Conservation (phyloP, 2,113 vertebrate genomes). For the Ondatra zibethicus region DNA sequence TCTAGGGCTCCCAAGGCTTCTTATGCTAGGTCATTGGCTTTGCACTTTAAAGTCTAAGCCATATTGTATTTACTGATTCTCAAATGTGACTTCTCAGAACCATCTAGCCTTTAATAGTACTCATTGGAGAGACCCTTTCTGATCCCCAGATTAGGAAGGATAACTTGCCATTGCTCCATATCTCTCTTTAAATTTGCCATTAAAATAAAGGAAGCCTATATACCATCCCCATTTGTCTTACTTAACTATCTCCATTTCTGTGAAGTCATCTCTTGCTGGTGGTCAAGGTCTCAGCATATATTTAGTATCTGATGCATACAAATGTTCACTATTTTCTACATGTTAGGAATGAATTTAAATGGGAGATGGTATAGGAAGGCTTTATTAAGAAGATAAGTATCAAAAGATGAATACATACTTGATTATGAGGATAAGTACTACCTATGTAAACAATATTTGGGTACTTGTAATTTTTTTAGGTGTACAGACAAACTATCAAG, state of each 20-base stretch:
- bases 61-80: background rate
- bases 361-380: background rate
- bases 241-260: slow-evolving; percentile 38
- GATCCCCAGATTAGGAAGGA: background rate
- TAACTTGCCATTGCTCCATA: background rate
- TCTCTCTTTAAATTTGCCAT: slow-evolving; percentile 18
- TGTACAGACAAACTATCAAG: background rate
- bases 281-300: background rate
- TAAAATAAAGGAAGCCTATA: background rate
- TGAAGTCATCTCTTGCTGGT: background rate
- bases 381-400: background rate
- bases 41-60: background rate
- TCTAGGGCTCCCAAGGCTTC: background rate
- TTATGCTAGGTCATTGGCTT: background rate
- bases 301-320: background rate
- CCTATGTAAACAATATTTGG: background rate
- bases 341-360: background rate
- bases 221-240: background rate
- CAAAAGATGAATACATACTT: background rate
- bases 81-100: background rate
- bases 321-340: background rate
- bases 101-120: background rate
- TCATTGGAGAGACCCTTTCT: background rate
- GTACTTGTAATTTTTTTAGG: background rate
- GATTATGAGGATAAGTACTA: background rate